A percentile compares a stretch with the other conserved stretches of the same genome.
Evolutionary conservation across 2,888 invertebrate genomes (phyloP).

Genomic region (Sycophila texana): DNA sequence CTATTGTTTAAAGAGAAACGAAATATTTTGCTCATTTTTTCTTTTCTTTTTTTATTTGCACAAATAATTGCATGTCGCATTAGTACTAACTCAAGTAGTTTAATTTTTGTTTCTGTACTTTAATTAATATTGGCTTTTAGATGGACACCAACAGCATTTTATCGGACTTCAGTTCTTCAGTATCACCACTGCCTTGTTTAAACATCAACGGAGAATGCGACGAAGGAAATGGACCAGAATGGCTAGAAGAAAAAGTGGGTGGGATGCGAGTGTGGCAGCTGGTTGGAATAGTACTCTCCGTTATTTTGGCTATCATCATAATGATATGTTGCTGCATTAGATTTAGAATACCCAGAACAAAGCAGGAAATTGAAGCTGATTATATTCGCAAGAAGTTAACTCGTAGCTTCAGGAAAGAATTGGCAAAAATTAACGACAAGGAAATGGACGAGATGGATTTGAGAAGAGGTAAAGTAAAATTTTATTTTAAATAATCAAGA

Average conservation of each 20-base stretch:
- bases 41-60: too few species aligned
- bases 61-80: background rate
- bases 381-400: conserved; percentile 90
- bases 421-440: conserved; percentile 88
- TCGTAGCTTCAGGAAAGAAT: conserved; percentile 87
- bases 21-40: background rate
- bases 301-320: conserved; percentile 75
- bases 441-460: conserved; percentile 91
- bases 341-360: conserved; percentile 94
- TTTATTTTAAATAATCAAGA: background rate
- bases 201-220: conserved; percentile 65
- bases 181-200: conserved; percentile 63
- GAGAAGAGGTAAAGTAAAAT: conserved; percentile 79
- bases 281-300: conserved; percentile 69
- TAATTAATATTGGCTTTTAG: conserved; percentile 9
- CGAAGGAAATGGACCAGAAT: conserved; percentile 75
- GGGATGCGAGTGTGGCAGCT: conserved; percentile 88
- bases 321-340: conserved; percentile 93
- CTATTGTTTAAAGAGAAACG: background rate
- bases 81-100: background rate
- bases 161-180: background rate
- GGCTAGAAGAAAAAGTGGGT: conserved; percentile 84
- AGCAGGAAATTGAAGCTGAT: conserved; percentile 96
- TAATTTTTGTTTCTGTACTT: background rate
- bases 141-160: conserved; percentile 31